A percentile compares a stretch with the other conserved stretches of the same genome.
phyloP scores from a whole-genome alignment of 2,797 vertebrate genomes.

The Ctenopoma multispine region DNA sequence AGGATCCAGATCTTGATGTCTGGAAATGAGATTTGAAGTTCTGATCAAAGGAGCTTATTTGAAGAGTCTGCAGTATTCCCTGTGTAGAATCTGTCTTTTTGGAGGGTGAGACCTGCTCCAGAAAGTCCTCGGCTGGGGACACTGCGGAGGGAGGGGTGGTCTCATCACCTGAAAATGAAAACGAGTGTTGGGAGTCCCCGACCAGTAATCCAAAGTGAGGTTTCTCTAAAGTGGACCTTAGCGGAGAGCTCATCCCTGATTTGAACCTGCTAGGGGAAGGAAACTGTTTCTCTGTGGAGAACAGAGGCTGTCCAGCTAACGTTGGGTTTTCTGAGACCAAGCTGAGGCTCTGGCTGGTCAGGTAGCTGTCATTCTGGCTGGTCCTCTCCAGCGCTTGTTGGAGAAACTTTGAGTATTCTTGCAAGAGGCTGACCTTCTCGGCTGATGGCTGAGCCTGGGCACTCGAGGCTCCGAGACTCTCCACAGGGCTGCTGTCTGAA shows the following conservation, averaged over 20 bases:
- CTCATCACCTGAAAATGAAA: conserved; percentile 97
- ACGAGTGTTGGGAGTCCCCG: conserved; percentile 96
- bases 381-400: conserved; percentile 99
- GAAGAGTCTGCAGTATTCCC: conserved; percentile 95
- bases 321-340: conserved; percentile 95
- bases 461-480: conserved; percentile 86
- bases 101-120: conserved; percentile 96
- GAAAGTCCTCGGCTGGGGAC: conserved; percentile 95
- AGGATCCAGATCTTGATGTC: conserved; percentile 90
- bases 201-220: conserved; percentile 97
- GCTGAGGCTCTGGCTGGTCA: conserved; percentile 97
- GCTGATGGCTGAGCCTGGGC: conserved; percentile 89
- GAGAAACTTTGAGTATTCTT: conserved; percentile 99
- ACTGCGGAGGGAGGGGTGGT: conserved; percentile 93
- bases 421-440: conserved; percentile 98
- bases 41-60: conserved; percentile 96
- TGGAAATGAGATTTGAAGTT: conserved; percentile 97
- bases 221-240: conserved; percentile 95
- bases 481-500: conserved; percentile 89
- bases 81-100: conserved; percentile 95
- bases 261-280: conserved; percentile 94
- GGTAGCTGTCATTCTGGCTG: conserved; percentile 99
- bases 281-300: conserved; percentile 96
- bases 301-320: conserved; percentile 92
- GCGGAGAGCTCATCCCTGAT: conserved; percentile 94